Conservation (phyloP, 2,797 vertebrate species). For the Pampus argenteus region DNA sequence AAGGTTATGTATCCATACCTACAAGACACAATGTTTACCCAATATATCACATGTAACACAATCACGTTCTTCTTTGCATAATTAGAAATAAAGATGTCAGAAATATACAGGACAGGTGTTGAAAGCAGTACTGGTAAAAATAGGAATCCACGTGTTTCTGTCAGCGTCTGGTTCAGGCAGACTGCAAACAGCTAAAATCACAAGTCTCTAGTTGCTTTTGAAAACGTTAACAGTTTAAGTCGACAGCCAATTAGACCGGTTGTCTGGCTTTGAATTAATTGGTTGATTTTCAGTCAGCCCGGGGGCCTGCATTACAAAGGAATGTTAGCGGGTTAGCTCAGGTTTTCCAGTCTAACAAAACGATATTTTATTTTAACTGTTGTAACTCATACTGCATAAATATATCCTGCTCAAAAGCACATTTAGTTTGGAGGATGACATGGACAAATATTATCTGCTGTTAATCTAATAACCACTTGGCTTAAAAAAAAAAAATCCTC, state of each 20-base stretch:
- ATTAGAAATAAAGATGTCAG: neutral
- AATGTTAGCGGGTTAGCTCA: neutral
- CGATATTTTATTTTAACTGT: neutral
- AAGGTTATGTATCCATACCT: conserved; percentile 8
- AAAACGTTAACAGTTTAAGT: neutral
- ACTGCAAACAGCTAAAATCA: conserved; percentile 5
- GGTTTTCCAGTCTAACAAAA: neutral
- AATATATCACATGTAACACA: too few relatives aligned
- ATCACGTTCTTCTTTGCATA: neutral
- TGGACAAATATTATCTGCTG: neutral
- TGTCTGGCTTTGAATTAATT: neutral
- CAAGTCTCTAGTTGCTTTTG: neutral
- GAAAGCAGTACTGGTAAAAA: conserved; percentile 3
- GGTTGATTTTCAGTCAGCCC: neutral
- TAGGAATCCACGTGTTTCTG: conserved; percentile 15
- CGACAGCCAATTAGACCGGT: neutral
- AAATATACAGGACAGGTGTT: too few relatives aligned
- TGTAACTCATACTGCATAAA: neutral
- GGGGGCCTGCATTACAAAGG: neutral
- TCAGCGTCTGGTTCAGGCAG: conserved; percentile 1
- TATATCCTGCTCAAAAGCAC: neutral
- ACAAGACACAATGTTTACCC: neutral
- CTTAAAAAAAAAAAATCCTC: too few relatives aligned
- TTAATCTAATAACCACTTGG: neutral
- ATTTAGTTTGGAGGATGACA: neutral